phyloP scores from a whole-genome alignment of 2,888 invertebrate species.

The Limenitis camilla region DNA sequence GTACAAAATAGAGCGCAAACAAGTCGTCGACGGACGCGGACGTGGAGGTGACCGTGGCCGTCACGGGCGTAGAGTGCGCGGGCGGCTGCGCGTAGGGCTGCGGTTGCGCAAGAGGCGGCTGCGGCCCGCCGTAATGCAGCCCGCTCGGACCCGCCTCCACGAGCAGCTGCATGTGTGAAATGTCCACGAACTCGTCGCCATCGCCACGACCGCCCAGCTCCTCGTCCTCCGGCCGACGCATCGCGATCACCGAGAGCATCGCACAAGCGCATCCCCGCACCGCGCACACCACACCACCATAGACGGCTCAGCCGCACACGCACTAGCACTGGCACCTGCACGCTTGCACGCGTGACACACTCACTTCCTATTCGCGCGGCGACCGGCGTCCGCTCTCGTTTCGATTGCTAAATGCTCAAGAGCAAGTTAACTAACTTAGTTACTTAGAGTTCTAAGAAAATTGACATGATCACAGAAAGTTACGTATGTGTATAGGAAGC shows the following conservation, averaged over 20 bases:
- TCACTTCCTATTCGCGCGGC: too few species aligned
- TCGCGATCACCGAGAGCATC: slow-evolving; percentile 79
- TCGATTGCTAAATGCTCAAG: slow-evolving; percentile 21
- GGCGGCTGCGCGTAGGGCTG: slow-evolving; percentile 55
- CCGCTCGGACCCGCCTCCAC: slow-evolving; percentile 75
- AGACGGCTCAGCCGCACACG: slow-evolving; percentile 37
- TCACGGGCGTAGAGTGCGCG: slow-evolving; percentile 40
- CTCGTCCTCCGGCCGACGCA: slow-evolving; percentile 84
- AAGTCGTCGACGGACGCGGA: slow-evolving; percentile 82
- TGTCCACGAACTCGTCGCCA: slow-evolving; percentile 87
- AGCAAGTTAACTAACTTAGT: slow-evolving; percentile 38
- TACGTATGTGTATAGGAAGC: slow-evolving; percentile 43
- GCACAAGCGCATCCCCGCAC: slow-evolving; percentile 70
- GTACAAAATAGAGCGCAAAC: slow-evolving; percentile 83
- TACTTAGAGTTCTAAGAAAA: slow-evolving; percentile 46
- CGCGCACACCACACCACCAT: slow-evolving; percentile 49
- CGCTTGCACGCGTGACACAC: slow-evolving; percentile 12
- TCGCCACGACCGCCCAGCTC: slow-evolving; percentile 68
- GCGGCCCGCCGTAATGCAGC: slow-evolving; percentile 64
- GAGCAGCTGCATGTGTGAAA: slow-evolving; percentile 85
- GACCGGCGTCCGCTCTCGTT: slow-evolving; percentile 31
- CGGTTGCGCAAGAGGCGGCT: slow-evolving; percentile 64
- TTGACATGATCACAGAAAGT: slow-evolving; percentile 70
- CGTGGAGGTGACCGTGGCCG: slow-evolving; percentile 58
- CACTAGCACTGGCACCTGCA: slow-evolving; percentile 29